Evolutionary conservation across 2,797 vertebrate species (phyloP).

Genomic region (Dallia pectoralis): DNA sequence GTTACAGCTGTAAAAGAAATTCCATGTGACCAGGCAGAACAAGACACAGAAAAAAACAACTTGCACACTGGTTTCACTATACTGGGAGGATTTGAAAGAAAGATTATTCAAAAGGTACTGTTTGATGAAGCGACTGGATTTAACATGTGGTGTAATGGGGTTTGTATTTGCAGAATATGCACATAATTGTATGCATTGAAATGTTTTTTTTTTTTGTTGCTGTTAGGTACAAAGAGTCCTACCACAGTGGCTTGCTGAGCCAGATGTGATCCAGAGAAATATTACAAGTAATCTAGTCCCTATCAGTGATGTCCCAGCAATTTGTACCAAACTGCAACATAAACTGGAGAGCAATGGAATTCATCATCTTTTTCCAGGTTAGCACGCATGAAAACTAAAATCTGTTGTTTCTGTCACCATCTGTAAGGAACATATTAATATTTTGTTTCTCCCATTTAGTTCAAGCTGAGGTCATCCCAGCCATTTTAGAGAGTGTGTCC

Average conservation of each 20-base stretch:
- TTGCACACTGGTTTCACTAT: conserved; percentile 60
- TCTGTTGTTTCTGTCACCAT: background rate
- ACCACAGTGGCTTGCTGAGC: conserved; percentile 87
- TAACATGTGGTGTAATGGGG: background rate
- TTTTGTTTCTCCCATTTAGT: conserved; percentile 65
- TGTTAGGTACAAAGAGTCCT: conserved; percentile 87
- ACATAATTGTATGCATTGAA: background rate
- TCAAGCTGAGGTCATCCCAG: conserved; percentile 90
- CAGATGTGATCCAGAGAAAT: conserved; percentile 76
- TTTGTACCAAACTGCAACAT: conserved; percentile 76
- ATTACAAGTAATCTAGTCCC: conserved; percentile 81
- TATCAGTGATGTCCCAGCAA: conserved; percentile 66
- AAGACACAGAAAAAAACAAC: conserved; percentile 23
- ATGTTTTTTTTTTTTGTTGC: no score
- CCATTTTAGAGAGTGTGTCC: conserved; percentile 76
- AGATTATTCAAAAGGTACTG: conserved; percentile 78
- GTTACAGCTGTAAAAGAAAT: background rate
- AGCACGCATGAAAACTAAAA: background rate
- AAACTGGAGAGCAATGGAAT: conserved; percentile 81
- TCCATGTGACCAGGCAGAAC: conserved; percentile 4
- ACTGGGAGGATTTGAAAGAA: conserved; percentile 78
- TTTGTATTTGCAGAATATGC: background rate
- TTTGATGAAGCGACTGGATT: background rate
- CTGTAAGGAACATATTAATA: background rate
- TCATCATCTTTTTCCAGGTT: conserved; percentile 88